Base-by-base conservation (phyloP, 2,797 vertebrate genomes). In the Hydrophis major region DNA sequence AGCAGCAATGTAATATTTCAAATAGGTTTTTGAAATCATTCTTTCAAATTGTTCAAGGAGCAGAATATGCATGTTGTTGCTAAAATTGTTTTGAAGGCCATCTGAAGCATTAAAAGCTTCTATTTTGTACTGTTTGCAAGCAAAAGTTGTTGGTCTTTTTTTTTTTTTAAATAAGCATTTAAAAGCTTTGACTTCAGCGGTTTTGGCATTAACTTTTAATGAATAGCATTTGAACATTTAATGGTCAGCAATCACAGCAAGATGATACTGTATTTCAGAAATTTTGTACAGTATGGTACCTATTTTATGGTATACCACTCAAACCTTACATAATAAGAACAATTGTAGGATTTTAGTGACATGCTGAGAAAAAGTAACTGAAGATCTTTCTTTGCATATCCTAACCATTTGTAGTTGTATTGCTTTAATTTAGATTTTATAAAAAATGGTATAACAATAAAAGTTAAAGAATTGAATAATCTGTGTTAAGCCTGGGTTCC, bases 1-100 rank as follows among this genome's bases (percentile, higher is more conserved):
- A 96, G 95, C 95, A 97, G 95, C 95, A 93, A 95, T 96, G 92
- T 96, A 95, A 96, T 94, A 96, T 95, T 93, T 12, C 69, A 74
- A 20, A 74, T 74, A 74, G 32, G 16, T 74, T 74, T 69, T 74
- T 74, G 32, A 92, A 10, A 55, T n/a, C 8, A 7, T 66, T 16
- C 32, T 91, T 78, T 90, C 91, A 95, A 13, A 83, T 95, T 89
- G 47, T 63, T 92, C 93, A 92, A 94, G 94, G 50, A 60, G 42
- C 90, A 92, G 63, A 83, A 8, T 83, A 83, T 47, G 22, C 10
- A 13, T 83, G 10, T 83, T 42, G 3, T 11, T 83, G 20, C 10
- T 83, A 20, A 47, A 83, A 83, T 83, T 83, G 47, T 47, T 83
- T 83, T 47, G 10, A 47, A 20, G 42, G 20, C 74, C 42, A 83